Evolutionary conservation across 2,797 vertebrate genomes (phyloP).

Genomic region (Clarias fuscus): DNA sequence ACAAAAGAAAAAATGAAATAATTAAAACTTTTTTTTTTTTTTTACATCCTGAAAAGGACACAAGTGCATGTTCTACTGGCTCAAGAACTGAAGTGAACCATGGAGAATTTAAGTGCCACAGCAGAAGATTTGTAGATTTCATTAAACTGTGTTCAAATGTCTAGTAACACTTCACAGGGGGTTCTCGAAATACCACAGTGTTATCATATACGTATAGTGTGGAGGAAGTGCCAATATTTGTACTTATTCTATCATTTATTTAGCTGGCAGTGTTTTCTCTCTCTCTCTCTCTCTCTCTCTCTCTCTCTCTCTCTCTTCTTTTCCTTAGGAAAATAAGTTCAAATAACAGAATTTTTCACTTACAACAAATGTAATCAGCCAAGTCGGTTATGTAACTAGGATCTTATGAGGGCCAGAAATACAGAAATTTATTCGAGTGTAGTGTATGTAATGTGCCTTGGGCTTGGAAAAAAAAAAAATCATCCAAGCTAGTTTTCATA

Average conservation of each 20-base stretch:
- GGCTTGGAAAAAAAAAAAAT: background rate
- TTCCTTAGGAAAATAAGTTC: background rate
- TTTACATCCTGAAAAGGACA: background rate
- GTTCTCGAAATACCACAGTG: background rate
- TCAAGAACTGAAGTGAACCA: background rate
- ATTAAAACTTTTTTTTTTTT: background rate
- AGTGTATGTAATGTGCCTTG: background rate
- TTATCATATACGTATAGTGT: background rate
- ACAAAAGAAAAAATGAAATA: background rate
- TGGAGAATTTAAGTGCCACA: background rate
- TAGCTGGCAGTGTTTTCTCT: background rate
- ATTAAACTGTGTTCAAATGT: background rate
- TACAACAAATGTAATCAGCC: background rate
- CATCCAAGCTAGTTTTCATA: background rate
- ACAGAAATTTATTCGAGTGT: background rate
- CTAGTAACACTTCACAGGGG: background rate
- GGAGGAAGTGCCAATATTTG: background rate
- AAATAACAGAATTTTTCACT: background rate
- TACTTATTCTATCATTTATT: background rate
- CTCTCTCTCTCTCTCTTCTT: too few species aligned
- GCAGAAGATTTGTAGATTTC: background rate
- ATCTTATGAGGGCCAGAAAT: background rate
- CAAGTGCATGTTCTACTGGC: background rate
- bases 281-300: too few species aligned
- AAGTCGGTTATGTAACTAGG: conserved; percentile 1